Evolutionary conservation across 2,888 invertebrate species (phyloP).

Genomic region (Caenorhabditis becei): DNA sequence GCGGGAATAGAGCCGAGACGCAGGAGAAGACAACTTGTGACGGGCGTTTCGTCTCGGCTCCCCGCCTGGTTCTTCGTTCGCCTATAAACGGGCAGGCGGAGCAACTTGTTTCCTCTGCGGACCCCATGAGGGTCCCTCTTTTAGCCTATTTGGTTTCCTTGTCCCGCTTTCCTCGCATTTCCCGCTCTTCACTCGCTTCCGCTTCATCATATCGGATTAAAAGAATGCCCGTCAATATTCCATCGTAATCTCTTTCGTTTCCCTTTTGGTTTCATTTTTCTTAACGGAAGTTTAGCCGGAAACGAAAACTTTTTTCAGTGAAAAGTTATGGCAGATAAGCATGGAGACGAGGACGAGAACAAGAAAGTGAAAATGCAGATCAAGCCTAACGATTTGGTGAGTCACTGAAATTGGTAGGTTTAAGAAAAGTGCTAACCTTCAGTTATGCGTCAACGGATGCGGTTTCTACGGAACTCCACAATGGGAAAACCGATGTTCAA

Average conservation of each 20-base stretch:
- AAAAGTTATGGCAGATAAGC: conserved; percentile 38
- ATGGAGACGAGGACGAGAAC: conserved; percentile 63
- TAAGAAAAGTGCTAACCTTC: conserved; percentile 46
- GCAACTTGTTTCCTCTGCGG: conserved; percentile 16
- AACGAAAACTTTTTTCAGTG: not conserved
- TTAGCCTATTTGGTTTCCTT: not conserved
- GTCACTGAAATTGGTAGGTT: conserved; percentile 3
- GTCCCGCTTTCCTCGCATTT: not conserved
- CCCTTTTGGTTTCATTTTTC: too few relatives aligned
- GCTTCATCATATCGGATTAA: not conserved
- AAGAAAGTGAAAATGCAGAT: conserved; percentile 66
- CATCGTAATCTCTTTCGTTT: not conserved
- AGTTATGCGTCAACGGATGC: conserved; percentile 86
- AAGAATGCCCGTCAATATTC: not conserved
- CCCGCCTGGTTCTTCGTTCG: conserved; percentile 32
- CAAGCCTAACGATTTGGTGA: conserved; percentile 66
- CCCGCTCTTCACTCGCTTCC: not conserved
- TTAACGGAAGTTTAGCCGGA: not conserved
- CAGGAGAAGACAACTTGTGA: conserved; percentile 40
- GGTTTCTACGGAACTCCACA: conserved; percentile 97
- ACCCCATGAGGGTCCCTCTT: conserved; percentile 10
- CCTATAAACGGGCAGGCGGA: conserved; percentile 31
- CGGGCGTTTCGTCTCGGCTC: conserved; percentile 41
- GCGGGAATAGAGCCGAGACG: conserved; percentile 17
- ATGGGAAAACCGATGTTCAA: conserved; percentile 98